Percentiles rank a stretch among this genome's conserved stretches.
Evolutionary conservation across 2,113 vertebrate genomes (phyloP).

Genomic region (Phrynosoma blainvillii): DNA sequence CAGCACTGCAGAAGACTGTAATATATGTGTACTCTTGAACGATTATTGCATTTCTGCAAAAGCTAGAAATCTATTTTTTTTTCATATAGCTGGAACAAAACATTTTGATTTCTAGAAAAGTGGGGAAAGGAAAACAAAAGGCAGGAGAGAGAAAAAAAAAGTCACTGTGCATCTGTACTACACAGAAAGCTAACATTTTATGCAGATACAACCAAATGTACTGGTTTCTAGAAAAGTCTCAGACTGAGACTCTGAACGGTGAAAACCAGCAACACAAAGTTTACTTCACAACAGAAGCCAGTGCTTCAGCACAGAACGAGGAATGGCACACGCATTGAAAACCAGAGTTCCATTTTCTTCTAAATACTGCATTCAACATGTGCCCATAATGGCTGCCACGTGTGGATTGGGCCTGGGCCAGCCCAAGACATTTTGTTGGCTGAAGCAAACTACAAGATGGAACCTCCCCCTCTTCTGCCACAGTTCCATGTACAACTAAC

Average conservation of each 20-base stretch:
- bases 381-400: neutral
- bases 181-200: neutral
- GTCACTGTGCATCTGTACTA: neutral
- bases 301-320: neutral
- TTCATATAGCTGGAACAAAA: neutral
- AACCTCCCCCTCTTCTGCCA: no score
- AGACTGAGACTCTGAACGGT: neutral
- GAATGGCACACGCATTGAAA: neutral
- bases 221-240: neutral
- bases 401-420: neutral
- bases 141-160: neutral
- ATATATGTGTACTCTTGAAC: neutral
- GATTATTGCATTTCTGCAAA: neutral
- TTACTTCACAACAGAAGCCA: neutral
- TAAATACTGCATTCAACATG: neutral
- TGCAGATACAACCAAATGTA: neutral
- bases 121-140: neutral
- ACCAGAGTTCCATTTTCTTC: neutral
- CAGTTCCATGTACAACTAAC: neutral
- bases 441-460: neutral
- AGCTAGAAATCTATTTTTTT: neutral
- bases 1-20: neutral
- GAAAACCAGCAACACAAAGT: neutral
- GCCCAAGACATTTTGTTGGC: neutral
- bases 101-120: neutral